Evolutionary conservation across 1,140 invertebrate species (phyloP), one percentile per base, ranked within the genome.

Genomic region (Ptiloglossa arizonensis): DNA sequence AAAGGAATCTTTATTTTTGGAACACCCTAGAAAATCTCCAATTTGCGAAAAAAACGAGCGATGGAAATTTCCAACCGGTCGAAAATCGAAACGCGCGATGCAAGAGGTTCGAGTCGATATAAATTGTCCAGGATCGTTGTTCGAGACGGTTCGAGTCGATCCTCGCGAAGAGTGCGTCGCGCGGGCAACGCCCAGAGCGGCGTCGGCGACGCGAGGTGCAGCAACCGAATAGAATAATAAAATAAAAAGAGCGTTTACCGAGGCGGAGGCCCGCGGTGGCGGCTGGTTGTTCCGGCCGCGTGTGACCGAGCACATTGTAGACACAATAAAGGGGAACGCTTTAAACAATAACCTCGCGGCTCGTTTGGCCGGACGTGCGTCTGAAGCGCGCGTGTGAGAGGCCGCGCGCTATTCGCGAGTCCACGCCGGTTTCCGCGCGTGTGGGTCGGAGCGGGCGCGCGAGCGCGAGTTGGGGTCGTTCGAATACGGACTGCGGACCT

Each of bases 401-500:
- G 70, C 77, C 72, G 73, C 48, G 62, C 50, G 46, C 6, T 35
- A 50, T 41, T 57, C 68, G 54, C 41, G 73, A 80, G 85, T 79
- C 74, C 76, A 72, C 24, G 29, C n/a, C 38, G 13, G 9, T 15
- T 8, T 6, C 15, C 19, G 38, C 35, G 48, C 46, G 57, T 62
- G 22, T 48, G n/a, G 35, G 41, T 59, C 41, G n/a, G 5, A n/a
- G 15, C 6, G 13, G 19, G 22, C 17, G n/a, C 2, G 44, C 8
- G 70, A 24, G 35, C 19, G 60, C 54, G 79, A 72, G 72, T 77
- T 63, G 44, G 60, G 79, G 50, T 83, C 67, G 70, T 57, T 83
- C 72, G 82, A 86, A 87, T 88, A 87, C 81, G 85, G 82, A 86
- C 83, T 79, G 86, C 86, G 87, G 89, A 89, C 91, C 90, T 92